These are phyloP conservation scores for Actias luna DNA, from an alignment of 2,888 invertebrate genomes.

Conservation along the genomic window DNA sequence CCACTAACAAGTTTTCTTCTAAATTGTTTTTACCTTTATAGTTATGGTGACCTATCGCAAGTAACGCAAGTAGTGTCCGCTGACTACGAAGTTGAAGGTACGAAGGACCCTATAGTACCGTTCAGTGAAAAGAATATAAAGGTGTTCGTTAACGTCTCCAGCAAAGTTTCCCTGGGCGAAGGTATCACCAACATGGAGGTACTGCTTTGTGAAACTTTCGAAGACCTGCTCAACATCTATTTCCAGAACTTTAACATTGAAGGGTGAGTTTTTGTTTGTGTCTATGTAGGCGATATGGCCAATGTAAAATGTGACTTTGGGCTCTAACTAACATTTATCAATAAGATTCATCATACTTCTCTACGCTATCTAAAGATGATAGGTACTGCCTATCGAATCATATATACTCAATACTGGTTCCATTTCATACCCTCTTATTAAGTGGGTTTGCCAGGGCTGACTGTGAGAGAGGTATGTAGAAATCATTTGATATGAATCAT, in stretches of 20 bases:
- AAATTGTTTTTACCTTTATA: slow-evolving; percentile 30
- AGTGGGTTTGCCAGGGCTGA: too few species aligned
- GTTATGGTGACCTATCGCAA: slow-evolving; percentile 89
- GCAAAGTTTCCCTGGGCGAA: slow-evolving; percentile 57
- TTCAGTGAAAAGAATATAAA: slow-evolving; percentile 84
- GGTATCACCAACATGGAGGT: slow-evolving; percentile 93
- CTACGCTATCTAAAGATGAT: too few species aligned
- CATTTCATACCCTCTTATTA: too few species aligned
- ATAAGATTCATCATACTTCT: too few species aligned
- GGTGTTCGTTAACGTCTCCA: slow-evolving; percentile 60
- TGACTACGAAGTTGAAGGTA: slow-evolving; percentile 86
- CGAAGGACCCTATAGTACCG: slow-evolving; percentile 82
- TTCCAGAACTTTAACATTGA: slow-evolving; percentile 92
- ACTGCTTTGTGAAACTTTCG: slow-evolving; percentile 92
- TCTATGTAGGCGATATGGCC: not conserved
- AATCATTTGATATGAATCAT: too few species aligned
- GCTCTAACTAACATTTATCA: too few species aligned
- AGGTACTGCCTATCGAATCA: too few species aligned
- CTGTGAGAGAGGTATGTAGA: too few species aligned
- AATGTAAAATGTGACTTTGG: too few species aligned
- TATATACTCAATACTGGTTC: too few species aligned
- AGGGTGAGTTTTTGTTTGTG: slow-evolving; percentile 70
- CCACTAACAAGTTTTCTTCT: not conserved
- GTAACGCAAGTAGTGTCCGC: slow-evolving; percentile 90
- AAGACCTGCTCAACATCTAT: slow-evolving; percentile 90